Evolutionary conservation across 2,888 invertebrate genomes (phyloP), one percentile per base, ranked within the genome.

Genomic region (Leptinotarsa peninsularis): DNA sequence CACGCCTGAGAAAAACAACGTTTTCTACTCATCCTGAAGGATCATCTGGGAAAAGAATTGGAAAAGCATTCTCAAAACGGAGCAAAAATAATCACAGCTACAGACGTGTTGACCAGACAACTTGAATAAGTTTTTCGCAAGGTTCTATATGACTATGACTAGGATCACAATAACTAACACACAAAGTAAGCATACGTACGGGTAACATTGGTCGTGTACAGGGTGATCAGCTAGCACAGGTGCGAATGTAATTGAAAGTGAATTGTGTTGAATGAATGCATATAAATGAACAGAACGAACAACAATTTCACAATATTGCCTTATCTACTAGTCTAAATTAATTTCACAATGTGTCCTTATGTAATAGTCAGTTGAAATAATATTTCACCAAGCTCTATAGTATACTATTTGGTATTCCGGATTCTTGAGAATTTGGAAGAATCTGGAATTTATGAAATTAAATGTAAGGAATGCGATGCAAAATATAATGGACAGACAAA

Each of bases 171-270:
- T 50, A 43, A 60, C 56, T 69, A 67, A 67, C 56, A 75, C 71
- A 78, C 68, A 76, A 67, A 74, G 68, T 72, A 81, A 80, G 80
- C 72, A 83, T 83, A 83, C 82, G 83, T 82, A 82, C 83, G 81
- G 82, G 80, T 81, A 60, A 76, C 75, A 81, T 80, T 81, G 78
- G 79, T 79, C 72, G 81, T 81, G 76, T 78, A 82, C 80, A 81
- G 77, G 81, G 81, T 78, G 76, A 78, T 80, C 79, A 82, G 81
- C 80, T 80, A 82, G 78, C 77, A 79, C 52, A 78, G 72, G 79
- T 82, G 82, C 80, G 80, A 77, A 77, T 75, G 72, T 63, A 71
- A 67, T 52, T 52, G 63, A 66, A 27, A 4, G 52, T 50, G 63
- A 69, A 67, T 73, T 66, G 54, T 58, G 74, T n/a, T 21, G 54